Conservation (phyloP, 2,888 invertebrate genomes). For the Argyresthia goedartella region DNA sequence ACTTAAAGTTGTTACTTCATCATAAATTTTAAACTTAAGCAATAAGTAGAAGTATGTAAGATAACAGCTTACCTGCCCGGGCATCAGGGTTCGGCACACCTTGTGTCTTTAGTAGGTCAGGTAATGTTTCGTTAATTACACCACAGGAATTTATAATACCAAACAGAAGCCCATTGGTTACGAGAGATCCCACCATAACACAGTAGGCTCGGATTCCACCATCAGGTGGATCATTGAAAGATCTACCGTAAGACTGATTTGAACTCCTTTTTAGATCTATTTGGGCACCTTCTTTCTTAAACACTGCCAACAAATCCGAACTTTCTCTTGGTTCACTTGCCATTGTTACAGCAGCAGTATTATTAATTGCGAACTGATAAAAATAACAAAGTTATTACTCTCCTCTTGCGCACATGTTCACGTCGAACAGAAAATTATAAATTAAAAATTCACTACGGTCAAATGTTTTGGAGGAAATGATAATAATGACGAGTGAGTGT, state of each 20-base stretch:
- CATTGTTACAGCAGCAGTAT: constrained; percentile 20
- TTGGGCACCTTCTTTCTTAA: constrained; percentile 13
- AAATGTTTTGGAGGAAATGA: neutral
- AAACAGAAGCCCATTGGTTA: constrained; percentile 91
- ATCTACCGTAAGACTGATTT: constrained; percentile 15
- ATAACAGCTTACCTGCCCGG: constrained; percentile 80
- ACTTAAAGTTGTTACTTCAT: too few species aligned
- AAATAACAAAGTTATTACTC: neutral
- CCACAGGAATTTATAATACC: constrained; percentile 93
- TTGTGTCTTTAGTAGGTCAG: constrained; percentile 71
- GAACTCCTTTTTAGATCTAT: constrained; percentile 26
- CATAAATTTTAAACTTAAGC: too few species aligned
- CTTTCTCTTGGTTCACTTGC: constrained; percentile 37
- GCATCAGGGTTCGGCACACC: constrained; percentile 80
- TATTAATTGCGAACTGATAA: neutral
- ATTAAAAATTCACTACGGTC: neutral
- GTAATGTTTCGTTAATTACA: constrained; percentile 80
- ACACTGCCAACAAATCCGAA: constrained; percentile 34
- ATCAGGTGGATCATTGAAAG: constrained; percentile 71
- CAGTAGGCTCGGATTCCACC: constrained; percentile 85
- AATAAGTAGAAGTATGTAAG: neutral
- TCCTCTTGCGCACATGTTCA: neutral
- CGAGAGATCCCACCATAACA: constrained; percentile 86
- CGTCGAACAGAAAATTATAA: neutral
- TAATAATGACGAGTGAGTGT: neutral